Evolutionary conservation across 2,888 invertebrate genomes (phyloP).

Genomic region (Mesorhabditis sp.): DNA sequence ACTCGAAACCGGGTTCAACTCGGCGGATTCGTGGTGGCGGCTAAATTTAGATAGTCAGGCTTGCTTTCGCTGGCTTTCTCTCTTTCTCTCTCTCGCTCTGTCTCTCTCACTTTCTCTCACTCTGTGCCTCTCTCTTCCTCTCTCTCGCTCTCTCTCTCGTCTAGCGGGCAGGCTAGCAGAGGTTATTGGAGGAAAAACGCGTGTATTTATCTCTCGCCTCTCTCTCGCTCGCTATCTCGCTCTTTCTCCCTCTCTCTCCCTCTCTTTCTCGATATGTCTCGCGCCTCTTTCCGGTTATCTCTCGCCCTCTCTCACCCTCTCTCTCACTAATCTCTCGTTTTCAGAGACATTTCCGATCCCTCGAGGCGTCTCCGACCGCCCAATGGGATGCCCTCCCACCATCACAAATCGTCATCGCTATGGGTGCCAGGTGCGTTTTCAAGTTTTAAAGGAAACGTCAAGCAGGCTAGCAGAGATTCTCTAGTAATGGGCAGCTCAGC

Average conservation of each 20-base stretch:
- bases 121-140: no score
- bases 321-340: not conserved
- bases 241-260: not conserved
- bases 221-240: not conserved
- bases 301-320: not conserved
- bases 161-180: not conserved
- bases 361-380: not conserved
- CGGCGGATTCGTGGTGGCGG: no score
- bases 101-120: no score
- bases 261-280: not conserved
- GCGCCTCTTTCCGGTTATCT: not conserved
- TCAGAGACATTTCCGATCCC: not conserved
- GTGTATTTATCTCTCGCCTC: not conserved
- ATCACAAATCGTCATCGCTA: not conserved
- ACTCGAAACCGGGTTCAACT: no score
- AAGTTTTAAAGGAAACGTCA: not conserved
- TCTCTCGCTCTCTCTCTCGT: not conserved
- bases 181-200: not conserved
- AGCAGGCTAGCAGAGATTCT: not conserved
- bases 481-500: no score
- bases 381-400: conserved; percentile 5
- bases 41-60: no score
- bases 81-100: no score
- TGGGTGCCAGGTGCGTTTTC: conserved; percentile 5
- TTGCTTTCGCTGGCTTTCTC: not conserved